Evolutionary conservation across 2,113 vertebrate species (phyloP).

Genomic region (Platysteira castanea): DNA sequence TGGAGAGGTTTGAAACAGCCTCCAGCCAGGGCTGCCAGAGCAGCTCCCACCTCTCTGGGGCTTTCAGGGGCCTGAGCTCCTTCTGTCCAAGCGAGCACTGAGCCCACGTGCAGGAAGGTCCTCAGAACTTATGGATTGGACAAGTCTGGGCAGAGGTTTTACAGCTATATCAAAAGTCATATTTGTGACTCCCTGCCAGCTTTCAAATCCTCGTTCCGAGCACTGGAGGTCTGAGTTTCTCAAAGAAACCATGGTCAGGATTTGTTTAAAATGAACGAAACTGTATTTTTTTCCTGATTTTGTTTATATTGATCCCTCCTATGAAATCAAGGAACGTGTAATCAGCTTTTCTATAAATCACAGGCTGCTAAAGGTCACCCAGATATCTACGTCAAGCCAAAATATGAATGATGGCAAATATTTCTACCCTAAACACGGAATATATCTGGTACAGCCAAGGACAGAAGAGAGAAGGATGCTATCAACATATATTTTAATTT

Average conservation of each 20-base stretch:
- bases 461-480: neutral
- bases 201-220: neutral
- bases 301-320: neutral
- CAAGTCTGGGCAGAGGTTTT: neutral
- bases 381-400: neutral
- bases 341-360: constrained; percentile 42
- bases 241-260: neutral
- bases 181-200: neutral
- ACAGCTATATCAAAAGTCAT: neutral
- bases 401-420: neutral
- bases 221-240: neutral
- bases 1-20: neutral
- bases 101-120: neutral
- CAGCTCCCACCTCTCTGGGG: neutral
- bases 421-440: neutral
- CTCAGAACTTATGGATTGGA: neutral
- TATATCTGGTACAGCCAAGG: neutral
- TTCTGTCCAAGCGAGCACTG: neutral
- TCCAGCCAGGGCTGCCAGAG: neutral
- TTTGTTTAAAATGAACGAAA: neutral
- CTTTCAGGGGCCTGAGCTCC: neutral
- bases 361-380: constrained; percentile 39
- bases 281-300: neutral
- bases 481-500: neutral
- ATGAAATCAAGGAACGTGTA: neutral